Evolutionary conservation across 2,113 vertebrate species (phyloP).

Genomic region (Plotosus lineatus): DNA sequence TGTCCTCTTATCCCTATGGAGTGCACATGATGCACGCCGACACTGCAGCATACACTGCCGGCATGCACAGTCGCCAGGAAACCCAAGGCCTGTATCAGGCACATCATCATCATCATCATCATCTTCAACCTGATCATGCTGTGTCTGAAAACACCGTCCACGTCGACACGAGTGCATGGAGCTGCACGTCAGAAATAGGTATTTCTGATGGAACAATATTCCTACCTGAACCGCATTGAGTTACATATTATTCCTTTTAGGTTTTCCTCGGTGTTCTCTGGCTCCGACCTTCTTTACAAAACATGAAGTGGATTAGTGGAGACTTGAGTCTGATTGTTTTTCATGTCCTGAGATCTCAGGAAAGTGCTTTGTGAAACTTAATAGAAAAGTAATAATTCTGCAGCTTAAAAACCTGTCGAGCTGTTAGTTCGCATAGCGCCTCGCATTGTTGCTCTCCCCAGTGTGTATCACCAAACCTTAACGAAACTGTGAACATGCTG

Average conservation of each 20-base stretch:
- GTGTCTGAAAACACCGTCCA: constrained; percentile 21
- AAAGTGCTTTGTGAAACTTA: background rate
- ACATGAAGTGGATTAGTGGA: background rate
- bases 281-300: background rate
- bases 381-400: background rate
- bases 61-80: constrained; percentile 55
- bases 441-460: background rate
- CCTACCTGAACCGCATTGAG: background rate
- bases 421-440: background rate
- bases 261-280: background rate
- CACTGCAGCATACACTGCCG: constrained; percentile 52
- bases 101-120: constrained; percentile 6
- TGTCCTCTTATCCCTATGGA: constrained; percentile 57
- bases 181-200: constrained; percentile 56
- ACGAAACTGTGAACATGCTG: background rate
- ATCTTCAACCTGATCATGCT: background rate
- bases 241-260: background rate
- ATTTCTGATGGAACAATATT: background rate
- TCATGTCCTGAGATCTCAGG: background rate
- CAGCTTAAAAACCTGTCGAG: background rate
- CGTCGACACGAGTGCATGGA: constrained; percentile 43
- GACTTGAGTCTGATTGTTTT: background rate
- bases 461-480: background rate
- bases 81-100: constrained; percentile 37
- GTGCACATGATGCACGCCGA: constrained; percentile 54